Evolutionary conservation across 2,797 vertebrate species (phyloP).

Genomic region (Periophthalmus magnuspinnatus): DNA sequence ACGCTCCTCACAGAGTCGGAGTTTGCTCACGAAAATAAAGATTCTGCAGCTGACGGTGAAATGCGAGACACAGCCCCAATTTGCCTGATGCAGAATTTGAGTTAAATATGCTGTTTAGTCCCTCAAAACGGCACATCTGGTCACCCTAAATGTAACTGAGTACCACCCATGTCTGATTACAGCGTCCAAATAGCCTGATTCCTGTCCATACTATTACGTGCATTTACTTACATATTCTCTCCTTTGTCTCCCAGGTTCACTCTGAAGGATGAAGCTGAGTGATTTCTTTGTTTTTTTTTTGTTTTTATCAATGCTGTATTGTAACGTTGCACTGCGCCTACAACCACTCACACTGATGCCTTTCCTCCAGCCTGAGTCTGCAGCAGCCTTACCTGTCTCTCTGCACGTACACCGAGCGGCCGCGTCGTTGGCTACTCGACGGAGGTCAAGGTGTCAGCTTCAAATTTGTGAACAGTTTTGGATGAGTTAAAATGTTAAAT

Average conservation of each 20-base stretch:
- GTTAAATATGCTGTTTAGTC: too few relatives aligned
- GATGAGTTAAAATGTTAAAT: neutral
- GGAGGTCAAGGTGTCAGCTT: neutral
- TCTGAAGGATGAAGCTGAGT: slow-evolving; percentile 76
- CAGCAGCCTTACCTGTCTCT: slow-evolving; percentile 38
- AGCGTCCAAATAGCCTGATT: too few relatives aligned
- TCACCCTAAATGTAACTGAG: too few relatives aligned
- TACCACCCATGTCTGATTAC: too few relatives aligned
- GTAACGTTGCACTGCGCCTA: slow-evolving; percentile 29
- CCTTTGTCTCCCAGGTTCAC: slow-evolving; percentile 78
- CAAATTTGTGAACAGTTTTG: neutral
- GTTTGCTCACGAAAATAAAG: too few relatives aligned
- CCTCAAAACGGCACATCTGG: too few relatives aligned
- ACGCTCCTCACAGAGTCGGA: too few relatives aligned
- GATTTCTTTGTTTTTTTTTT: slow-evolving; percentile 14
- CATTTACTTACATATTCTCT: neutral
- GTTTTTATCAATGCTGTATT: slow-evolving; percentile 7
- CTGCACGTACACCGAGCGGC: slow-evolving; percentile 24
- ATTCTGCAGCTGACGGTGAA: too few relatives aligned
- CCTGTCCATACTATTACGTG: neutral
- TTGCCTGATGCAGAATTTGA: too few relatives aligned
- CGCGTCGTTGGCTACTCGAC: neutral
- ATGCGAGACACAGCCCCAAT: too few relatives aligned
- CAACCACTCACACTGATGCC: slow-evolving; percentile 59
- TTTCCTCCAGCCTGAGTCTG: slow-evolving; percentile 34